Percentiles rank a stretch among this genome's conserved stretches.
Conservation (phyloP, 2,888 invertebrate species). For the Synergus itoensis region DNA sequence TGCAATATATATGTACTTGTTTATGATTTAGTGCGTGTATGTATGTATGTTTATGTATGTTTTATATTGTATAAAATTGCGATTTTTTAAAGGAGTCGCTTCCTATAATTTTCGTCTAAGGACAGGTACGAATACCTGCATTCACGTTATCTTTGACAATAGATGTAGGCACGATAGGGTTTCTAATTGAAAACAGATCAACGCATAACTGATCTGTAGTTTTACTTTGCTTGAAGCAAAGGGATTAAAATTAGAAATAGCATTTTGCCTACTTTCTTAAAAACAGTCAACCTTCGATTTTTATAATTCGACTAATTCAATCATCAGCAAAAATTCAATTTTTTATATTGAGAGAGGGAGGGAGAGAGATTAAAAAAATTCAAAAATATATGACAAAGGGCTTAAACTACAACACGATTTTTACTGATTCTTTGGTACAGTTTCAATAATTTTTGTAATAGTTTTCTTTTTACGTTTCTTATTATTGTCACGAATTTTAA, state of each 20-base stretch:
- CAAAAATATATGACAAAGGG: not conserved
- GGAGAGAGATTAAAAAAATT: not conserved
- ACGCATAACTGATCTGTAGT: slow-evolving; percentile 6
- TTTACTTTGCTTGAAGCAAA: slow-evolving; percentile 18
- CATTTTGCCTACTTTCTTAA: slow-evolving; percentile 38
- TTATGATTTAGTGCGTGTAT: slow-evolving; percentile 2
- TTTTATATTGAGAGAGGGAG: not conserved
- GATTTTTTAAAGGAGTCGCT: slow-evolving; percentile 27
- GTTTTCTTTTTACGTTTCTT: not conserved
- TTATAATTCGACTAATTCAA: not conserved
- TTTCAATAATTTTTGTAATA: not conserved
- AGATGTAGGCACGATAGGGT: slow-evolving; percentile 73
- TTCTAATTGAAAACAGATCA: slow-evolving; percentile 60
- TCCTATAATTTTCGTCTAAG: slow-evolving; percentile 41
- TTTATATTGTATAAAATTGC: slow-evolving; percentile 25
- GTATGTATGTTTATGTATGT: slow-evolving; percentile 4
- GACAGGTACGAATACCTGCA: slow-evolving; percentile 46
- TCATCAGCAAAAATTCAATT: not conserved
- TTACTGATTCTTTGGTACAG: not conserved
- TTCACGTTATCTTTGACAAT: slow-evolving; percentile 53
- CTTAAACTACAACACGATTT: not conserved
- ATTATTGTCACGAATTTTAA: slow-evolving; percentile 22
- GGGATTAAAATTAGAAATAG: slow-evolving; percentile 25
- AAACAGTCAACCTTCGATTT: slow-evolving; percentile 23
- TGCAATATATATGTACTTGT: not conserved